Evolutionary conservation across 2,888 invertebrate genomes (phyloP).

Genomic region (Pycnomerus fuliginosus): DNA sequence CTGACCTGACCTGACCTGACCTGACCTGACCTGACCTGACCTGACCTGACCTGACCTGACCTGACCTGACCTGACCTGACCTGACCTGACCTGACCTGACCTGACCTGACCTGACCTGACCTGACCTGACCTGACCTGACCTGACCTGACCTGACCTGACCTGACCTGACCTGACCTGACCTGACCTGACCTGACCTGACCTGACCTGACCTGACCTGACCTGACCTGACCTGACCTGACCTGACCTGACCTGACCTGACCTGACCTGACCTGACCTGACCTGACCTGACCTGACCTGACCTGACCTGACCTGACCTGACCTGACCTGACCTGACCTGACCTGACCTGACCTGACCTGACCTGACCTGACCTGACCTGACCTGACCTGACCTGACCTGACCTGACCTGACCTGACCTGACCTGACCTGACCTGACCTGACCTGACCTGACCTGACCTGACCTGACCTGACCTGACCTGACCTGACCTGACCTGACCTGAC

Average conservation of each 20-base stretch:
- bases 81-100: slow-evolving; percentile 5
- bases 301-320: slow-evolving; percentile 9
- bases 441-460: slow-evolving; percentile 9
- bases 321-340: slow-evolving; percentile 9
- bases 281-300: slow-evolving; percentile 9
- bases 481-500: slow-evolving; percentile 9
- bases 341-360: slow-evolving; percentile 9
- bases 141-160: neutral
- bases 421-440: slow-evolving; percentile 9
- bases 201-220: slow-evolving; percentile 1
- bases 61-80: slow-evolving; percentile 5
- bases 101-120: slow-evolving; percentile 5
- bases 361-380: slow-evolving; percentile 9
- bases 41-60: slow-evolving; percentile 5
- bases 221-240: slow-evolving; percentile 1
- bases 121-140: neutral
- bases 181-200: slow-evolving; percentile 1
- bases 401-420: slow-evolving; percentile 9
- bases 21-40: slow-evolving; percentile 5
- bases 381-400: slow-evolving; percentile 8
- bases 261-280: slow-evolving; percentile 9
- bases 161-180: neutral
- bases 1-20: slow-evolving; percentile 5
- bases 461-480: slow-evolving; percentile 9
- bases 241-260: slow-evolving; percentile 6